Percentiles rank a stretch among this genome's conserved stretches.
These are phyloP conservation scores for Theretra japonica DNA, from an alignment of 2,888 invertebrate species.

Conservation along the genomic window DNA sequence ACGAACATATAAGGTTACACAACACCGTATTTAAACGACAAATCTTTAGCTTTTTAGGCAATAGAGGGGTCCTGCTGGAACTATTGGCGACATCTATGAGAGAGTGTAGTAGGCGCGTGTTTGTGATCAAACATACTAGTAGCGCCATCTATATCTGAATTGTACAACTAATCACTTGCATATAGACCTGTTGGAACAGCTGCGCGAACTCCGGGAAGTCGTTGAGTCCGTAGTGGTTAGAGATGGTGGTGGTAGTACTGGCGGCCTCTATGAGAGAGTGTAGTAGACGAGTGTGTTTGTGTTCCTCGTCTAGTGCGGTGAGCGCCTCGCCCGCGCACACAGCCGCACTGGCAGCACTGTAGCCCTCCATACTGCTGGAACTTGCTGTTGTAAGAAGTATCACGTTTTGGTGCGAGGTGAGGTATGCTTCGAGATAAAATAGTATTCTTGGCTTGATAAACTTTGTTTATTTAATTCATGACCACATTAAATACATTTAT, in stretches of 20 bases:
- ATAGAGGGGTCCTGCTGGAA: no score
- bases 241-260: constrained; percentile 75
- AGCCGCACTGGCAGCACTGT: constrained; percentile 81
- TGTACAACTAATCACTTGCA: not conserved
- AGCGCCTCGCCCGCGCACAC: constrained; percentile 91
- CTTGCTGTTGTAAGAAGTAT: not conserved
- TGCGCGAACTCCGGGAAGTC: constrained; percentile 80
- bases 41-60: no score
- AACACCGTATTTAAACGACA: no score
- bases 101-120: no score
- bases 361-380: constrained; percentile 47
- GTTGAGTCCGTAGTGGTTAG: constrained; percentile 68
- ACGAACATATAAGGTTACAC: no score
- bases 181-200: constrained; percentile 69
- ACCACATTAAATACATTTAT: no score
- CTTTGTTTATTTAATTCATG: no score
- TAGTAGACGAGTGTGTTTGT: constrained; percentile 91
- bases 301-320: constrained; percentile 91
- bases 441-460: no score
- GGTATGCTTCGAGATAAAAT: no score
- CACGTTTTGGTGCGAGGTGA: no score
- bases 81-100: no score
- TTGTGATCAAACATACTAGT: no score
- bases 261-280: constrained; percentile 81
- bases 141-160: not conserved